These are phyloP conservation scores for Phoebastria nigripes DNA, from an alignment of 2,797 vertebrate genomes.

Conservation along the genomic window DNA sequence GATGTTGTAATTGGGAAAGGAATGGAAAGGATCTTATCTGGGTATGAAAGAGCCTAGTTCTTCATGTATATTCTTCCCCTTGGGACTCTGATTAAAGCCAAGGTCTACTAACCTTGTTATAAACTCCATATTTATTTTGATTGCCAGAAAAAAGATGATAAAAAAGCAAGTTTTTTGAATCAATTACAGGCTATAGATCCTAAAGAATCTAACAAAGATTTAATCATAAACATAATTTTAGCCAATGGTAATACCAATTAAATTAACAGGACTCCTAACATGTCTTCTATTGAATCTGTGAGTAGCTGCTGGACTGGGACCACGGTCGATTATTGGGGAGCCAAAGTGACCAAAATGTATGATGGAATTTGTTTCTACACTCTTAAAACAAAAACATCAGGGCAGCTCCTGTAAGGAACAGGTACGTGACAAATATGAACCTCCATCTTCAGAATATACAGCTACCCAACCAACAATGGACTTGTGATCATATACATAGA, in stretches of 20 bases:
- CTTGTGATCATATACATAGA: not conserved
- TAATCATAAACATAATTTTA: not conserved
- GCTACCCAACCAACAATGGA: not conserved
- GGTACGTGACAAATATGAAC: not conserved
- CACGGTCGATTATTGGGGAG: not conserved
- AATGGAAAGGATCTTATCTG: conserved; percentile 45
- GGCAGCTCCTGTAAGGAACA: not conserved
- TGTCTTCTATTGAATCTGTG: not conserved
- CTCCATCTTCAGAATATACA: not conserved
- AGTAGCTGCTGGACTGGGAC: not conserved
- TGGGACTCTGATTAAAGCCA: not conserved
- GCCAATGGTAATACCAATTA: not conserved
- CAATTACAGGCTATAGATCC: not conserved
- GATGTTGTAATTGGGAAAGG: not conserved
- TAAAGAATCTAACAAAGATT: not conserved
- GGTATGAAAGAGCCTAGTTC: not conserved
- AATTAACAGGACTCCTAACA: not conserved
- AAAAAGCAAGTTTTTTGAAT: not conserved
- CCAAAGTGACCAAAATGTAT: not conserved
- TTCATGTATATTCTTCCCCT: not conserved
- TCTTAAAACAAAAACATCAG: not conserved
- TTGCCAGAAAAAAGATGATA: not conserved
- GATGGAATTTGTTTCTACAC: not conserved
- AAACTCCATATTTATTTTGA: not conserved
- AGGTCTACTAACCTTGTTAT: not conserved